A percentile compares a stretch with the other conserved stretches of the same genome.
Conservation (phyloP, 2,113 vertebrate genomes). For the Mesembrinibis cayennensis region DNA sequence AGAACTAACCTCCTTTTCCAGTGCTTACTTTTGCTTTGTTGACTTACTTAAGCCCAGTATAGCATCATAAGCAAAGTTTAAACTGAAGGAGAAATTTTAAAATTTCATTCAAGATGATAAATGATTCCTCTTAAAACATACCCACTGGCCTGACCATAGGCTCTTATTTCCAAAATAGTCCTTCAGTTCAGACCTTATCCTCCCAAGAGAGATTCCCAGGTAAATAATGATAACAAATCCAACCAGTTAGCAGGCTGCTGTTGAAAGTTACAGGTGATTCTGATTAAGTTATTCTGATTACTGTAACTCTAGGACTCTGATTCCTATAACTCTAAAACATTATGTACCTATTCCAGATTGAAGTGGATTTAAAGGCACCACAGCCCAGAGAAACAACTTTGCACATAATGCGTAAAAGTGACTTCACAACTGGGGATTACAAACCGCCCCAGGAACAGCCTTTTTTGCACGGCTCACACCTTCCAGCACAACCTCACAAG, state of each 20-base stretch:
- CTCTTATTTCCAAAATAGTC: neutral
- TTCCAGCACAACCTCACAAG: neutral
- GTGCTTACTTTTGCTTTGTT: conserved; percentile 1
- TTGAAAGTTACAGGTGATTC: neutral
- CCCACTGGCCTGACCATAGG: neutral
- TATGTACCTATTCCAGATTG: neutral
- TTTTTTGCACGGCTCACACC: neutral
- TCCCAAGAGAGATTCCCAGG: neutral
- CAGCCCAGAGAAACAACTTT: neutral
- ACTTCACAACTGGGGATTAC: neutral
- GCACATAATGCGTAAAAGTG: neutral
- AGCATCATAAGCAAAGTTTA: conserved; percentile 21
- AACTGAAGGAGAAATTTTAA: conserved; percentile 18
- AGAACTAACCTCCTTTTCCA: neutral
- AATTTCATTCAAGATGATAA: neutral
- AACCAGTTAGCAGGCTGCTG: neutral
- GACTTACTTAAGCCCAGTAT: neutral
- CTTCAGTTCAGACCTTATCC: neutral
- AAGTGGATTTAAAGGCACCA: neutral
- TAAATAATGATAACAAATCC: neutral
- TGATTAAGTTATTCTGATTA: neutral
- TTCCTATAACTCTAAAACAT: neutral
- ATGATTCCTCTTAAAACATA: neutral
- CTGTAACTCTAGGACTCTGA: neutral
- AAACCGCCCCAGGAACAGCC: neutral